phyloP scores from a whole-genome alignment of 53 echinoderm and acorn worm genomes.

The Zoroaster sp. region DNA sequence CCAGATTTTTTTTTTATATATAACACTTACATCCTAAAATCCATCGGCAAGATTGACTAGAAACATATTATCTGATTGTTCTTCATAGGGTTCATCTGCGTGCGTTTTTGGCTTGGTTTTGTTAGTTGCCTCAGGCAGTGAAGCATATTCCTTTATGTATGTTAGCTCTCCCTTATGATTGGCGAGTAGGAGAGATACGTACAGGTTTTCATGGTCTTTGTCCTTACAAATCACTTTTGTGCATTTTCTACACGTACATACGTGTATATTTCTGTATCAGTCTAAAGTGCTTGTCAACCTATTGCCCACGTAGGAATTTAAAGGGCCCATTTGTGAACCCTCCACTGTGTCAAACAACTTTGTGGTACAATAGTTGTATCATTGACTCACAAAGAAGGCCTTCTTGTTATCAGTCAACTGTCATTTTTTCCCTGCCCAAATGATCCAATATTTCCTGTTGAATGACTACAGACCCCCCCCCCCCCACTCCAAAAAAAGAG shows the following conservation, averaged over 20 bases:
- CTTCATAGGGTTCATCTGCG: not conserved
- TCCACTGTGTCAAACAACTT: not conserved
- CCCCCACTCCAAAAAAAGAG: no score
- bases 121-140: not conserved
- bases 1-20: no score
- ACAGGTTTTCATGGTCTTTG: conserved; percentile 5
- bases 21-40: no score
- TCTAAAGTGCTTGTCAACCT: conserved; percentile 26
- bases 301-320: not conserved
- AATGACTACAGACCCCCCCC: conserved; percentile 14
- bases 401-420: conserved; percentile 38
- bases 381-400: not conserved
- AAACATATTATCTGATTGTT: not conserved
- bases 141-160: conserved; percentile 1
- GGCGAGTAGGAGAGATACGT: not conserved
- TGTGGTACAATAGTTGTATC: conserved; percentile 13
- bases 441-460: conserved; percentile 44
- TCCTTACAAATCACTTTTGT: not conserved
- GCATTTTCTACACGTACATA: not conserved
- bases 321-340: conserved; percentile 19
- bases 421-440: conserved; percentile 10
- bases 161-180: not conserved
- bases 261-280: not conserved
- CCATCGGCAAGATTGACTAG: no score
- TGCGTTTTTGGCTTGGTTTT: not conserved